Evolutionary conservation across 2,113 vertebrate species (phyloP).

Genomic region (Coreoperca whiteheadi): DNA sequence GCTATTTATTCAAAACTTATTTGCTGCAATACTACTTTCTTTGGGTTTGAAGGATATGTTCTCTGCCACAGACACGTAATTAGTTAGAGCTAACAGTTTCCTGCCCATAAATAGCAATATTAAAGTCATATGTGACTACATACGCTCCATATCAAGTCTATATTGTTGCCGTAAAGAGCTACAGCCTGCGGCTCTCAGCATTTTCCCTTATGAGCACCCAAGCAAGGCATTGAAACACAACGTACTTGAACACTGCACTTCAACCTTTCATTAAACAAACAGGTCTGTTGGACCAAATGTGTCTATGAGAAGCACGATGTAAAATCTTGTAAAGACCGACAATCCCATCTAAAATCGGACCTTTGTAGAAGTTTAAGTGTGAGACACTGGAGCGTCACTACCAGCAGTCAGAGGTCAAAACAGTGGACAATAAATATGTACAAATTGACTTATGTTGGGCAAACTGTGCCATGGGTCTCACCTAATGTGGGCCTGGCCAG

Average conservation of each 20-base stretch:
- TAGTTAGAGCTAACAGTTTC: slow-evolving; percentile 7
- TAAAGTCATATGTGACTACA: background rate
- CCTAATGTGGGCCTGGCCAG: background rate
- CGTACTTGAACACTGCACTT: background rate
- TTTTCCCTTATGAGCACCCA: background rate
- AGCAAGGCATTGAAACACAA: background rate
- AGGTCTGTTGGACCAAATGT: background rate
- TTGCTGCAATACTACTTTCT: background rate
- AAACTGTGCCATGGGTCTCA: slow-evolving; percentile 2
- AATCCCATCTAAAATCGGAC: background rate
- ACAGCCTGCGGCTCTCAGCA: background rate
- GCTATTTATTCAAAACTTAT: background rate
- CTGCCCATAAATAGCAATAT: background rate
- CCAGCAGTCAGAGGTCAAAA: slow-evolving; percentile 28
- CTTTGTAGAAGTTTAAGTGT: background rate
- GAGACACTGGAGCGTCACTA: slow-evolving; percentile 15
- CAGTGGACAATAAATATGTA: slow-evolving; percentile 45
- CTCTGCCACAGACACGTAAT: slow-evolving; percentile 12
- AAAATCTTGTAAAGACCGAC: background rate
- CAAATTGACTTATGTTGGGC: background rate
- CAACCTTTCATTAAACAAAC: background rate
- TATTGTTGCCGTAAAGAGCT: background rate
- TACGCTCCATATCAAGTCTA: background rate
- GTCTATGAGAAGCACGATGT: background rate
- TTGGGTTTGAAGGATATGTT: background rate